These are phyloP conservation scores for Orthonychiurus folsomi DNA, from an alignment of 2,888 invertebrate genomes.

Conservation along the genomic window DNA sequence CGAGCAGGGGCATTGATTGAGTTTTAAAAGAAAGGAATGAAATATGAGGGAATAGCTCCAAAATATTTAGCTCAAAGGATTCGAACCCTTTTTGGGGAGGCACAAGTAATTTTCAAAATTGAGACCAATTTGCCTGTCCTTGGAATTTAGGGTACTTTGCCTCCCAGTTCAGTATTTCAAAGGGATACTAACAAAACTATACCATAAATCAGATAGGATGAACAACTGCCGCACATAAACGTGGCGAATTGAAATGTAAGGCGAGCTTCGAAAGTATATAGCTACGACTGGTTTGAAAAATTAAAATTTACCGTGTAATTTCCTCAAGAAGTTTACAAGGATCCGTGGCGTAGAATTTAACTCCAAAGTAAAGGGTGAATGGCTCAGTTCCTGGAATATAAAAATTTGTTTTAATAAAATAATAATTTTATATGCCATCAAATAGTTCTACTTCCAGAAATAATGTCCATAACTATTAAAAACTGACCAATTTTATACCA, in stretches of 20 bases:
- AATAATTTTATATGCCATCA: constrained; percentile 7
- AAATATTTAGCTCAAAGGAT: neutral
- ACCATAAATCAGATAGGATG: too few relatives aligned
- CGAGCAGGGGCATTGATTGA: too few relatives aligned
- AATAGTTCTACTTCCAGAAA: too few relatives aligned
- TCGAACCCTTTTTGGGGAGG: neutral
- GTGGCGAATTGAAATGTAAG: too few relatives aligned
- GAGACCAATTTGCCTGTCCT: neutral
- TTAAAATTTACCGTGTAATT: constrained; percentile 68
- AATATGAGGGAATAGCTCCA: neutral
- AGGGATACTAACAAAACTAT: too few relatives aligned
- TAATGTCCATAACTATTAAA: too few relatives aligned
- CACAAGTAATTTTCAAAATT: neutral
- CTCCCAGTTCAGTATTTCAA: neutral
- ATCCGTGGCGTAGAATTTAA: constrained; percentile 94
- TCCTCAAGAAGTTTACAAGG: constrained; percentile 93
- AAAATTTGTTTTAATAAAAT: too few relatives aligned
- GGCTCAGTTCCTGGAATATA: constrained; percentile 50
- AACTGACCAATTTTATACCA: too few relatives aligned
- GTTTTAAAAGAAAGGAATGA: neutral
- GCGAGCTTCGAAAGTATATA: too few relatives aligned
- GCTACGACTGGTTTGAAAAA: too few relatives aligned
- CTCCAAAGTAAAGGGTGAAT: constrained; percentile 88
- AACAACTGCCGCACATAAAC: too few relatives aligned
- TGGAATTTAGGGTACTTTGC: neutral